A percentile compares a stretch with the other conserved stretches of the same genome.
Evolutionary conservation across 37 sponge, comb jelly and placozoan genomes (phyloP).

Genomic region (Eunapius fragilis): DNA sequence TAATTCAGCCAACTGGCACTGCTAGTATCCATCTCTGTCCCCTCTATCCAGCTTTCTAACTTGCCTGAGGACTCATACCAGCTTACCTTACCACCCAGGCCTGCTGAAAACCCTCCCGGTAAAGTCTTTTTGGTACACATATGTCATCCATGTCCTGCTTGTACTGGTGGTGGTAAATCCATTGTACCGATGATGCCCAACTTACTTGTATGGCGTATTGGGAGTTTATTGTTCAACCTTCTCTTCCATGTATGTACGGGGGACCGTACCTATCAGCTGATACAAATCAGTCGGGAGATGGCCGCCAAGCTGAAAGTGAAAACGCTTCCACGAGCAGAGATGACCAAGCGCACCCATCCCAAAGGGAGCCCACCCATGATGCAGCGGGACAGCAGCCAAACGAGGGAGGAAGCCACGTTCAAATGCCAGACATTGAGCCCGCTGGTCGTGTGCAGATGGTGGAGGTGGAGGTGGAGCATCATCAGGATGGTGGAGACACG

Average conservation of each 20-base stretch:
- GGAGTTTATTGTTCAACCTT: not conserved
- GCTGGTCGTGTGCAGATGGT: conserved; percentile 39
- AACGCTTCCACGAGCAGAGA: not conserved
- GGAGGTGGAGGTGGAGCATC: conserved; percentile 63
- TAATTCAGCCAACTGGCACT: not conserved
- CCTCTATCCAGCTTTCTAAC: conserved; percentile 58
- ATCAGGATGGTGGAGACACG: not conserved
- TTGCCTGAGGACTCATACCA: conserved; percentile 74
- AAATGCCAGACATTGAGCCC: conserved; percentile 38
- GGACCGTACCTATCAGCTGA: not conserved
- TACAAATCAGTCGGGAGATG: not conserved
- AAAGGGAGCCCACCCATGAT: not conserved
- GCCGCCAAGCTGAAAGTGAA: not conserved
- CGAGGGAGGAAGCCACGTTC: conserved; percentile 4
- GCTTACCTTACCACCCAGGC: not conserved
- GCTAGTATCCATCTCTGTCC: not conserved
- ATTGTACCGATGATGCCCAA: too few relatives aligned
- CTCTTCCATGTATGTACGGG: not conserved
- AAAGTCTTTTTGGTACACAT: conserved; percentile 5
- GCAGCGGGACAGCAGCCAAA: not conserved
- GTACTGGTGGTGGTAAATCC: too few relatives aligned
- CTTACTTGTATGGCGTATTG: not conserved
- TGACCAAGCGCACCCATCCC: not conserved
- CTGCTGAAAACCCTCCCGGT: not conserved
- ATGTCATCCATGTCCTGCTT: too few relatives aligned